Evolutionary conservation across 2,797 vertebrate species (phyloP).

Genomic region (Garrulus glandarius): DNA sequence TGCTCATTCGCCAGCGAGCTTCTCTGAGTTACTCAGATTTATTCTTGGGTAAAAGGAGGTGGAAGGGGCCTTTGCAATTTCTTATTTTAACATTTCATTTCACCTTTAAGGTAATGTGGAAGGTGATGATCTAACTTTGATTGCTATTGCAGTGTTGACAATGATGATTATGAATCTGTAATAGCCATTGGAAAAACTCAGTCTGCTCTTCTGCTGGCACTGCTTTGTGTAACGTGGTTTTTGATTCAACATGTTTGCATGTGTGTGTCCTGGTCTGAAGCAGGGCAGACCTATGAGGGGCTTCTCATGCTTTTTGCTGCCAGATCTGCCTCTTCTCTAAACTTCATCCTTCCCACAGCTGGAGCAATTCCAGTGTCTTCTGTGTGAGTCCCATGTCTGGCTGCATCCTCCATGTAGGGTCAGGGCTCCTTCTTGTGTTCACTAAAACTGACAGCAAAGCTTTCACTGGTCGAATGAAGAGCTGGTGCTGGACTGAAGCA

Average conservation of each 20-base stretch:
- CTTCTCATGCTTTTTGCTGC: not conserved
- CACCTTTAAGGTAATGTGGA: not conserved
- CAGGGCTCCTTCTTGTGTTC: not conserved
- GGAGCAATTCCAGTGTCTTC: not conserved
- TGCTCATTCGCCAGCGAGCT: not conserved
- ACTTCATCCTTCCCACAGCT: rapidly evolving
- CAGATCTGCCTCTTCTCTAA: not conserved
- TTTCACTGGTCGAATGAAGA: not conserved
- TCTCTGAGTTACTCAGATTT: not conserved
- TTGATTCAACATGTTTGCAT: rapidly evolving
- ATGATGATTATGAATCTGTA: not conserved
- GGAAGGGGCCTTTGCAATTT: not conserved
- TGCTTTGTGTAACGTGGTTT: not conserved
- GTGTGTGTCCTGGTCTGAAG: not conserved
- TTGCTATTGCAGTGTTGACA: not conserved
- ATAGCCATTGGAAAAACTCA: not conserved
- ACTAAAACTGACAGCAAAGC: not conserved
- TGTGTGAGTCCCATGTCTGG: rapidly evolving
- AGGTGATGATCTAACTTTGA: not conserved
- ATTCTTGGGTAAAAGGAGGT: not conserved
- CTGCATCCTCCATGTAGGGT: rapidly evolving
- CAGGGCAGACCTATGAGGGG: rapidly evolving
- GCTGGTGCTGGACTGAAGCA: not conserved
- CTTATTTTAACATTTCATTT: not conserved
- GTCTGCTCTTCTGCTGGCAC: not conserved